Base-by-base conservation (phyloP, 2,113 vertebrate genomes). In the Sylvia atricapilla region DNA sequence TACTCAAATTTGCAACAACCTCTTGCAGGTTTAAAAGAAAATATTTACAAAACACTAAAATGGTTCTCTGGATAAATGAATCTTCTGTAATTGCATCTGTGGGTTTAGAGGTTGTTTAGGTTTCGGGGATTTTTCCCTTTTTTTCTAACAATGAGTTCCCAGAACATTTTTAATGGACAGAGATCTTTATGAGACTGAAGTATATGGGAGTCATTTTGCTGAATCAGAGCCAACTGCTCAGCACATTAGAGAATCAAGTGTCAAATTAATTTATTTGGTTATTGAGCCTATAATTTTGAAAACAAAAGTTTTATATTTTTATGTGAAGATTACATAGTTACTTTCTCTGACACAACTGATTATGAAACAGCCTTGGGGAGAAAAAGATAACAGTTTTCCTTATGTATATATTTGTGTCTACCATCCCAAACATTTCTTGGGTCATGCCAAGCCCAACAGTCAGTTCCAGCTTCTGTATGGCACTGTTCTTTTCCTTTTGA, bases 81-180 rank as follows among this genome's bases (percentile, higher is more conserved):
- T 43, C 13, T 55, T 33, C 14, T 78, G 4, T 30, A 68, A 60
- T 9, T 39, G 9, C 6, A 44, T 41, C 44, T 0, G 2, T 53
- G 19, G 7, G 3, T 70, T 91, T 67, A 59, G 25, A 58, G 4
- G 15, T 23, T 52, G 8, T 31, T 69, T 62, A 22, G 4, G 8
- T 12, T 35, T 25, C 13, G 3, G 0, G 0, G 1, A 44, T 58
- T 85, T 8, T 28, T 13, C 4, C 8, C 0, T 7, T 35, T 78
- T 82, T 79, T 55, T 7, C 10, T 44, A 53, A 35, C 12, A 69
- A 16, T 44, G 30, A 74, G 44, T 56, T 74, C 30, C 8, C 28
- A 78, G 31, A 14, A n/a, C 8, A 22, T 67, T 69, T 77, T 37
- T 67, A 62, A 62, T 28, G 25, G 59, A 72, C 33, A 87, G 12